A percentile compares a stretch with the other conserved stretches of the same genome.
These are phyloP conservation scores for Blastomussa wellsi DNA, from an alignment of 92 coral and sea anemone species.

Conservation along the genomic window DNA sequence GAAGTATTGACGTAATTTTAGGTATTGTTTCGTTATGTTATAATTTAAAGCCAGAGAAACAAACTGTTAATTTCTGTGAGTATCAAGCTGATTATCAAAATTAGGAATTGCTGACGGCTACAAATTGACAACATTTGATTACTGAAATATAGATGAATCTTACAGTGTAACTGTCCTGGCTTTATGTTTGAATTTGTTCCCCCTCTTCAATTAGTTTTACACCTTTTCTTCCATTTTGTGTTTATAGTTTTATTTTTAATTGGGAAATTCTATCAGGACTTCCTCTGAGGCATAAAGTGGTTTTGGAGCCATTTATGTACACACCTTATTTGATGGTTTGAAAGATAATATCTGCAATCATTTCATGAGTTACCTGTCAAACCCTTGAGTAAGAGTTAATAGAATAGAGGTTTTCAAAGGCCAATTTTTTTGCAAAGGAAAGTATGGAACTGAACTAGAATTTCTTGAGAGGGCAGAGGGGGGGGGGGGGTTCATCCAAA, in stretches of 20 bases:
- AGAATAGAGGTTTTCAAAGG: not conserved
- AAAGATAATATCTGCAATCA: too few relatives aligned
- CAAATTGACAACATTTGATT: not conserved
- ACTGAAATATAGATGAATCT: not conserved
- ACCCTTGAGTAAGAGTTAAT: too few relatives aligned
- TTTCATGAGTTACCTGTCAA: too few relatives aligned
- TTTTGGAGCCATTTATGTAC: not conserved
- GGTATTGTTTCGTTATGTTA: not conserved
- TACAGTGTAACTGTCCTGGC: not conserved
- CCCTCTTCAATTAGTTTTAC: not conserved
- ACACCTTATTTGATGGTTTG: too few relatives aligned
- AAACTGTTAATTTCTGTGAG: not conserved
- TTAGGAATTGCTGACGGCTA: constrained; percentile 1
- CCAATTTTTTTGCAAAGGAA: not conserved
- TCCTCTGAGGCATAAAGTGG: too few relatives aligned
- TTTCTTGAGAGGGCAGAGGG: not conserved
- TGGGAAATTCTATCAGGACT: not conserved
- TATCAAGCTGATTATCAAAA: not conserved
- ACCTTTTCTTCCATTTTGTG: not conserved
- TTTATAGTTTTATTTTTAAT: not conserved
- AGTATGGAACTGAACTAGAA: not conserved
- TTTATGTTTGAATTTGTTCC: not conserved
- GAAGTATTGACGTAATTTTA: not conserved
- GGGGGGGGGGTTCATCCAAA: not conserved
- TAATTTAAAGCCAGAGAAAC: not conserved